Evolutionary conservation across 1,140 invertebrate species (phyloP).

Genomic region (Mylabris phalerata): DNA sequence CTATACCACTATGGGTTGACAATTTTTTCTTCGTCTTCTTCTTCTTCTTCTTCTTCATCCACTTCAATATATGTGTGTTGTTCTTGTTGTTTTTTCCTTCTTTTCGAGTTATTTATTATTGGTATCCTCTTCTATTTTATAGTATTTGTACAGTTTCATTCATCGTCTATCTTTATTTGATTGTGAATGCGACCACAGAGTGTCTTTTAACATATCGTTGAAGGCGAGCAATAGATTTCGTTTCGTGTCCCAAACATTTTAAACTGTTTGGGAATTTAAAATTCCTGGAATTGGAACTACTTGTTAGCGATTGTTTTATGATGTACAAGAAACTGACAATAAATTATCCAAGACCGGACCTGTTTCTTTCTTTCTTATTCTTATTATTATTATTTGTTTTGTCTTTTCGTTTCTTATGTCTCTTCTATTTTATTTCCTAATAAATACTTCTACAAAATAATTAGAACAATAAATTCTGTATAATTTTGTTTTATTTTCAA

Average conservation of each 20-base stretch:
- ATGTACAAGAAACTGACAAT: slow-evolving; percentile 22
- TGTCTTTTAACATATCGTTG: slow-evolving; percentile 32
- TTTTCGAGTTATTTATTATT: too few relatives aligned
- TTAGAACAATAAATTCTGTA: too few relatives aligned
- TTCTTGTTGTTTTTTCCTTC: too few relatives aligned
- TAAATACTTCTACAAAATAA: not conserved
- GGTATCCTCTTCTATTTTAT: too few relatives aligned
- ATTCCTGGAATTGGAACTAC: slow-evolving; percentile 40
- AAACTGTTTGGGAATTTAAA: slow-evolving; percentile 40
- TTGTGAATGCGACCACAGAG: not conserved
- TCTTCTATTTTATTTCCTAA: not conserved
- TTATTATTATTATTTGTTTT: not conserved
- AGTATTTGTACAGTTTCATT: too few relatives aligned
- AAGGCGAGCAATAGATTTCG: slow-evolving; percentile 37
- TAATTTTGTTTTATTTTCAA: too few relatives aligned
- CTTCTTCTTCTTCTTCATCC: not conserved
- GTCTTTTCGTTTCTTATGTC: not conserved
- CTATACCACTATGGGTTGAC: too few relatives aligned
- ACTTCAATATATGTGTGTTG: too few relatives aligned
- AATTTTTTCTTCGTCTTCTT: not conserved
- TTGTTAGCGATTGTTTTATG: slow-evolving; percentile 40
- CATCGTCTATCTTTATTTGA: too few relatives aligned
- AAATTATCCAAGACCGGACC: slow-evolving; percentile 17
- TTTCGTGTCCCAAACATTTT: slow-evolving; percentile 40
- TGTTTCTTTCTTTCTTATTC: not conserved